Evolutionary conservation across 2,888 invertebrate species (phyloP).

Genomic region (Drosophila koepferae): DNA sequence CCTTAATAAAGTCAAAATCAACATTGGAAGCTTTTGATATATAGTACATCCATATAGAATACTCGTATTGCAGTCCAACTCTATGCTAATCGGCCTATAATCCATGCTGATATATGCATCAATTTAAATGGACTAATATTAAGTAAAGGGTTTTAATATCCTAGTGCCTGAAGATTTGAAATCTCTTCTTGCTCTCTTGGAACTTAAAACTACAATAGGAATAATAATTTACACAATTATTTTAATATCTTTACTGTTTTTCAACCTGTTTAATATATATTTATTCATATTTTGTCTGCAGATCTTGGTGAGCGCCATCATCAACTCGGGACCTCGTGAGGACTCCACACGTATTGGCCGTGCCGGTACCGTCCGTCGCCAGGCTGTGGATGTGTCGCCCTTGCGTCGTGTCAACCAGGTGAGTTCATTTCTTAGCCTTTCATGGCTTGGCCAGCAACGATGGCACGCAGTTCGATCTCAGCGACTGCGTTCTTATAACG

Average conservation of each 20-base stretch:
- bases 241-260: not conserved
- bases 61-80: conserved; percentile 31
- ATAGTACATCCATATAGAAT: not conserved
- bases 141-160: conserved; percentile 53
- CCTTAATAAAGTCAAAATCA: conserved; percentile 15
- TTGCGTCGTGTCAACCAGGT: conserved; percentile 98
- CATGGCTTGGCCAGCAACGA: conserved; percentile 52
- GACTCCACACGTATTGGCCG: conserved; percentile 99
- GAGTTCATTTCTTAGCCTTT: conserved; percentile 38
- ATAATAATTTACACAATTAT: not conserved
- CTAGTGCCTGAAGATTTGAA: conserved; percentile 56
- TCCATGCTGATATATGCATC: conserved; percentile 26
- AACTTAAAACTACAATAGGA: conserved; percentile 57
- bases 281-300: conserved; percentile 75
- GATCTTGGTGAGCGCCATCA: conserved; percentile 98
- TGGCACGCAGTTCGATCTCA: conserved; percentile 55
- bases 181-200: conserved; percentile 60
- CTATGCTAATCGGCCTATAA: conserved; percentile 33
- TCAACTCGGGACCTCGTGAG: conserved; percentile 99
- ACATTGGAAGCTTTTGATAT: not conserved
- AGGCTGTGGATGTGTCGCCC: conserved; percentile 99
- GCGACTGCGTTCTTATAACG: conserved; percentile 68
- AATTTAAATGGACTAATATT: conserved; percentile 41
- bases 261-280: not conserved
- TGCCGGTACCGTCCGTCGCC: conserved; percentile 99